Percentiles rank a stretch among this genome's conserved stretches.
phyloP scores from a whole-genome alignment of 1,140 invertebrate genomes.

The Apis laboriosa region DNA sequence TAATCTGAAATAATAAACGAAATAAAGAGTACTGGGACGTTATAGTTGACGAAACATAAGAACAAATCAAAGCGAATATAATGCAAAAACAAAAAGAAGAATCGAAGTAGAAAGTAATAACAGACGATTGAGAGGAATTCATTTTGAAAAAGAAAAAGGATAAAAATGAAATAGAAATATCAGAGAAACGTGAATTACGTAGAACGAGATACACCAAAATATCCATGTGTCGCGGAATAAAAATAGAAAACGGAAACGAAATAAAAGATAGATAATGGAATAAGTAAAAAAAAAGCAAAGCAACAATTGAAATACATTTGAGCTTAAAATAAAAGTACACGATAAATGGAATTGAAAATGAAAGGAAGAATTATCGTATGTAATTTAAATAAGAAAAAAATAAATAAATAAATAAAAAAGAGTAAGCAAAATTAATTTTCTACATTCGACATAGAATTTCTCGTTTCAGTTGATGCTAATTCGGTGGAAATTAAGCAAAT shows the following conservation, averaged over 20 bases:
- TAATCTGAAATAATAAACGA: no score
- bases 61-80: not conserved
- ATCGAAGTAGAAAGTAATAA: not conserved
- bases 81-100: no score
- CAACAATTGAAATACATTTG: not conserved
- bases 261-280: not conserved
- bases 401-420: not conserved
- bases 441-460: not conserved
- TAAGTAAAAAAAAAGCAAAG: not conserved
- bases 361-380: no score
- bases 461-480: no score
- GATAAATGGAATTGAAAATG: no score
- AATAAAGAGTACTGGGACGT: no score
- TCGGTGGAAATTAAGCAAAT: not conserved
- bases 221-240: not conserved
- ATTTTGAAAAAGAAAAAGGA: not conserved
- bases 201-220: not conserved
- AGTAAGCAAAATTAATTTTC: not conserved
- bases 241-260: not conserved
- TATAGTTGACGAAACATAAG: no score
- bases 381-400: no score
- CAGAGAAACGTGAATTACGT: not conserved
- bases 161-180: not conserved
- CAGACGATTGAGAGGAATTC: not conserved
- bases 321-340: not conserved